phyloP scores from a whole-genome alignment of 1,140 invertebrate genomes.

The Lepidurus couesii region DNA sequence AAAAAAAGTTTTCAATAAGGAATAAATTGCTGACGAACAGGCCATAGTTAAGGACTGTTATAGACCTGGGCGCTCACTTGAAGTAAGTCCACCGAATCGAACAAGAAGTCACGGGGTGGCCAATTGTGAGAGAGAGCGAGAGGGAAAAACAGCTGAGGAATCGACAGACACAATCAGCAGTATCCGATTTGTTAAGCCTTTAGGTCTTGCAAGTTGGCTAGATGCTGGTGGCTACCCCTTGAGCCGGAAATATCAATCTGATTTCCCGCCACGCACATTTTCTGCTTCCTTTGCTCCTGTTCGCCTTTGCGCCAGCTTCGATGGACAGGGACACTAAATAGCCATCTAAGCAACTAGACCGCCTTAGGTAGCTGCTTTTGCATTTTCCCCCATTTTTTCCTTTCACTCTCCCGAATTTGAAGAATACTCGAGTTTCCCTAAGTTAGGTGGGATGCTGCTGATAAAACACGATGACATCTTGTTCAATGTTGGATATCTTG shows the following conservation, averaged over 20 bases:
- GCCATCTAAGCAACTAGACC: conserved; percentile 17
- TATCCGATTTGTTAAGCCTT: conserved; percentile 22
- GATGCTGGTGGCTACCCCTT: conserved; percentile 16
- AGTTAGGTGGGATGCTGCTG: conserved; percentile 5
- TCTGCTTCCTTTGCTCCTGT: neutral
- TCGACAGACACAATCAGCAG: conserved; percentile 18
- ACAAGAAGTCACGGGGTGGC: neutral
- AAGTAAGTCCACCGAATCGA: neutral
- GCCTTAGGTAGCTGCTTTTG: neutral
- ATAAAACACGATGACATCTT: conserved; percentile 5
- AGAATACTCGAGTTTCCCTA: neutral
- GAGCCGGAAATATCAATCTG: conserved; percentile 17
- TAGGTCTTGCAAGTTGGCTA: neutral
- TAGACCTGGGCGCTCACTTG: neutral
- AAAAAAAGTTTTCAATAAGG: neutral
- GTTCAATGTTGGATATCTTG: neutral
- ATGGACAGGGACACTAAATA: conserved; percentile 5
- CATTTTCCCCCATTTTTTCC: neutral
- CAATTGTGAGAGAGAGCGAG: neutral
- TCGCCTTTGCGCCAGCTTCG: neutral
- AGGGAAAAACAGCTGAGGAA: neutral
- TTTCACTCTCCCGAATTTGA: neutral
- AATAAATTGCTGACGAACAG: neutral
- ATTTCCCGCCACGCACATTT: conserved; percentile 13
- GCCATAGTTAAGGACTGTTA: neutral